Evolutionary conservation across 2,113 vertebrate genomes (phyloP), one percentile per base, ranked within the genome.

Genomic region (Variabilichromis moorii): DNA sequence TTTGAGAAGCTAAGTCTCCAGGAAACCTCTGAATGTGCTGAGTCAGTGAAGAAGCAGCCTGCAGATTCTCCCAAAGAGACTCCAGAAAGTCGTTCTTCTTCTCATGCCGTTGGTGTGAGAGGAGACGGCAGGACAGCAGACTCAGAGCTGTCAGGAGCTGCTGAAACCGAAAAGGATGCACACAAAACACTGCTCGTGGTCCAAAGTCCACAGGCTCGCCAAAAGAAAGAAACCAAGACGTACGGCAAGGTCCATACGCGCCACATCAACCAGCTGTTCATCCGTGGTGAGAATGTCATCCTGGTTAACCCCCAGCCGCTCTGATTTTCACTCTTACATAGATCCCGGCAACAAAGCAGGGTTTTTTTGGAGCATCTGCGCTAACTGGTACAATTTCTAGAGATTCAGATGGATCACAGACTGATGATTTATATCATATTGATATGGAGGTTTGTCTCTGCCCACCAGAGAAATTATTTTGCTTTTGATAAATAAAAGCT

Each of bases 191-290:
- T 55, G 1, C 10, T 4, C 16, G 89, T 92, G 55, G 68, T 80
- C 12, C 17, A 10, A 54, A 68, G 33, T 11, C 33, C 82, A 61
- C 80, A 88, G 14, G 37, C 16, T 16, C 24, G 31, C 55, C 50
- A 68, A 83, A 94, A 94, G 93, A 95, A 66, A 50, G 83, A n/a
- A 0, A 85, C 89, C 81, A 92, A 95, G 71, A 63, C 13, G 10
- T 98, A 99, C 45, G 98, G 98, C 71, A 96, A 96, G 92, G 97
- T 99, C 82, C 97, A 97, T 78, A 98, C 95, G 5, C 97, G 99
- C 3, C 98, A 99, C 89, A 96, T 99, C 81, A 98, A 98, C 93
- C 99, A 99, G 95, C 97, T 99, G 40, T 99, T 99, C 85, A 98
- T 99, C 90, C 96, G 99, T 19, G 99, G 99, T 1, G 99, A 99